A percentile compares a stretch with the other conserved stretches of the same genome.
Evolutionary conservation across 2,888 invertebrate genomes (phyloP).

Genomic region (Himalopsyche japonica): DNA sequence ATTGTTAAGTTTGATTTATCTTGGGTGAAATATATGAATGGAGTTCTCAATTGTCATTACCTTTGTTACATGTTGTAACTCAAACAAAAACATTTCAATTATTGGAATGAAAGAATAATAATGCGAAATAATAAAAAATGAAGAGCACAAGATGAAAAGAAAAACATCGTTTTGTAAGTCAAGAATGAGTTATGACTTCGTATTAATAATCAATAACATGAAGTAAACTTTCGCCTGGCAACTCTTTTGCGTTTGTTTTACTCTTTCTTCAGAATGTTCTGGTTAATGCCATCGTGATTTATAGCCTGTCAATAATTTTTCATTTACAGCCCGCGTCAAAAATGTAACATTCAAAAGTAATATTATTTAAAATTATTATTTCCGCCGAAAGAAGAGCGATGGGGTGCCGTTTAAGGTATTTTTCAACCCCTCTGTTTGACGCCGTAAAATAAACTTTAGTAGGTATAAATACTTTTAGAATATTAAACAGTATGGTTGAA

Average conservation of each 20-base stretch:
- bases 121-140: background rate
- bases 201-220: slow-evolving; percentile 22
- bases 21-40: too few species aligned
- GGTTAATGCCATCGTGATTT: slow-evolving; percentile 22
- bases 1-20: too few species aligned
- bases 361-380: slow-evolving; percentile 29
- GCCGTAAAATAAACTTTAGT: background rate
- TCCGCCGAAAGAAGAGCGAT: slow-evolving; percentile 1
- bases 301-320: slow-evolving; percentile 33
- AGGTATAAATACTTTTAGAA: background rate
- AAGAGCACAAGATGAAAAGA: slow-evolving; percentile 7
- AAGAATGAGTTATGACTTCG: slow-evolving; percentile 21
- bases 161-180: background rate
- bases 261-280: slow-evolving; percentile 1
- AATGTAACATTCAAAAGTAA: slow-evolving; percentile 25
- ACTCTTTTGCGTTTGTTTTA: slow-evolving; percentile 10
- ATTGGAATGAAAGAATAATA: slow-evolving; percentile 11
- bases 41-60: background rate
- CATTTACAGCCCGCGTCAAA: slow-evolving; percentile 30
- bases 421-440: slow-evolving; percentile 9
- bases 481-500: background rate
- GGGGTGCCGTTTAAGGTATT: slow-evolving; percentile 2
- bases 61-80: background rate
- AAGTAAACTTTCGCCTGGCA: slow-evolving; percentile 11
- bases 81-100: background rate